Conservation (phyloP, 2,113 vertebrate species). For the Amblyopsis rosae region DNA sequence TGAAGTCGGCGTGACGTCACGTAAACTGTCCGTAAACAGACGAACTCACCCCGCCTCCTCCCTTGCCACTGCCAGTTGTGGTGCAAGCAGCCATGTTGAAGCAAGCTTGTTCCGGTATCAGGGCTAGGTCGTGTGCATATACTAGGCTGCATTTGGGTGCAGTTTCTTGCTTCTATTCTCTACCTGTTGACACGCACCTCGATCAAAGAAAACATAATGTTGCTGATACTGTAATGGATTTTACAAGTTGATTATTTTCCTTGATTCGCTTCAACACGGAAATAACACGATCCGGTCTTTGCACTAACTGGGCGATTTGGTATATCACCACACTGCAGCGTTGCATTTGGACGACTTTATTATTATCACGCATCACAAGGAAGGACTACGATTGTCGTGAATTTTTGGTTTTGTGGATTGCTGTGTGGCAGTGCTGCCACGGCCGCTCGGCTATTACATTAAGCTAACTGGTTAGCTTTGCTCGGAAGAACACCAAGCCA, state of each 20-base stretch:
- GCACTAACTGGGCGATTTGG: conserved; percentile 47
- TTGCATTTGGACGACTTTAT: conserved; percentile 66
- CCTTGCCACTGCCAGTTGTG: conserved; percentile 55
- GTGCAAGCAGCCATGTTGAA: conserved; percentile 82
- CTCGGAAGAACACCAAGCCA: conserved; percentile 26
- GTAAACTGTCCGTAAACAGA: conserved; percentile 32
- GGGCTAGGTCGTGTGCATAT: conserved; percentile 66
- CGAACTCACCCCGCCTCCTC: conserved; percentile 43
- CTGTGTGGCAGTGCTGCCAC: conserved; percentile 46
- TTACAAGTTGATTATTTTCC: conserved; percentile 59
- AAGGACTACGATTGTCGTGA: conserved; percentile 63
- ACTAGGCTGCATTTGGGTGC: conserved; percentile 66
- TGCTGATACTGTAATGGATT: conserved; percentile 61
- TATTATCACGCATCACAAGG: conserved; percentile 65
- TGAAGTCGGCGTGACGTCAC: too few species aligned
- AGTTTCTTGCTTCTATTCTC: conserved; percentile 59
- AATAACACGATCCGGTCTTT: conserved; percentile 28
- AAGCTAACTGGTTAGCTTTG: conserved; percentile 55
- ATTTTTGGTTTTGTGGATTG: conserved; percentile 51
- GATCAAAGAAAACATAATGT: conserved; percentile 28
- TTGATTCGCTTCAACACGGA: conserved; percentile 32
- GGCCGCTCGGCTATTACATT: conserved; percentile 30
- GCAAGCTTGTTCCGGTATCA: conserved; percentile 81
- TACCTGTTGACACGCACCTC: conserved; percentile 45
- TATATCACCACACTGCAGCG: conserved; percentile 64